Base-by-base conservation (phyloP, 2,797 vertebrate species). In the Protosalanx chinensis region DNA sequence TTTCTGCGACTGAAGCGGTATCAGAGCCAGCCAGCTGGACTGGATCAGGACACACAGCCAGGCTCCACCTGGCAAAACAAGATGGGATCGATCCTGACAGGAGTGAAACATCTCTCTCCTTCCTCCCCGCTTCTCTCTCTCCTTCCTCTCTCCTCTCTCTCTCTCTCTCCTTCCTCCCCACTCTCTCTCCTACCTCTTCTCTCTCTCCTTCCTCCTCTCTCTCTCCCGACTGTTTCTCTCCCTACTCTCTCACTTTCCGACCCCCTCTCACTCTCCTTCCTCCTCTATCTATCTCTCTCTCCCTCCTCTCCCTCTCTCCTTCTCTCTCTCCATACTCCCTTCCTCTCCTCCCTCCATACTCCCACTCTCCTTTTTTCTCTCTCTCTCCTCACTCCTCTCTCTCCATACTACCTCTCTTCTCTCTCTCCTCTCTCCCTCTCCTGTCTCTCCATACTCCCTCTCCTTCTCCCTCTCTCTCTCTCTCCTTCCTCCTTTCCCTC, bases 61-160 rank as follows among this genome's bases (percentile, higher is more conserved):
- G 12, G 74, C 77, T 61, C 92, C 96, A 98, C 95, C 97, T 98
- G 97, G 92, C 93, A 94, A 96, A 98, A 98, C 93, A 97, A 92
- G 89, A 93, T 90, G 89, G 74, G 83, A 90, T 81, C 79, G 75
- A 76, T 82, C 76, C 76, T 91, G 92, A 94, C 92, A 90, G 91
- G 75, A 88, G 63, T 79, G 79, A 87, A 87, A 92, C 93, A 91
- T 90, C 81, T 85, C 79, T 76, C 82, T 92, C 90, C 46, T 15
- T 15, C 46, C 46, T 15, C 46, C 46, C 90, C n/a, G n/a, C n/a
- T n/a, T n/a, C n/a, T n/a, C 79, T 4, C 35, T 76, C 82, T 92
- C 90, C 46, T 15, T 15, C 46, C 46, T 15, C 46, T 7, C 5
- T 5, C 5, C 33, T 33, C 33, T 33, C 33, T 33, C 90, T 90